Evolutionary conservation across 1,140 invertebrate genomes (phyloP).

Genomic region (Zaprionus capensis): DNA sequence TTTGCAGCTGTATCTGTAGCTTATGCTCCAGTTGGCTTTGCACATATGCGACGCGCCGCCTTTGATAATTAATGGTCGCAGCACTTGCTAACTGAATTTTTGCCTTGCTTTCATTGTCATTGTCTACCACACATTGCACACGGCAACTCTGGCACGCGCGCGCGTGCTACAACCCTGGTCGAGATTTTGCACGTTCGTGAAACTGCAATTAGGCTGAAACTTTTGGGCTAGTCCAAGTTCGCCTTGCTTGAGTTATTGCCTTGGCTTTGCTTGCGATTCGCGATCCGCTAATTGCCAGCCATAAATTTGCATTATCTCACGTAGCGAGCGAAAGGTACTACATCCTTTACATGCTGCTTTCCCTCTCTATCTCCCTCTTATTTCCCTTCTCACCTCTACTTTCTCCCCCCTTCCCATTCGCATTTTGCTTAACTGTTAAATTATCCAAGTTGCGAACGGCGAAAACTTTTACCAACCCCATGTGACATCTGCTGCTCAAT

Average conservation of each 20-base stretch:
- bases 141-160: not conserved
- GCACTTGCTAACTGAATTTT: constrained; percentile 67
- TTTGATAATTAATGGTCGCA: constrained; percentile 67
- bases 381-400: no score
- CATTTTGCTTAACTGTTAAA: constrained; percentile 57
- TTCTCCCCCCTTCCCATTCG: not conserved
- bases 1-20: constrained; percentile 37
- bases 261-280: constrained; percentile 65
- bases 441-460: constrained; percentile 68
- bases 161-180: constrained; percentile 2
- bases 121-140: constrained; percentile 16
- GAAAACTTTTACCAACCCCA: constrained; percentile 62
- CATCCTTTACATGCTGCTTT: constrained; percentile 1
- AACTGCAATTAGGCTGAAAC: constrained; percentile 70
- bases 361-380: not conserved
- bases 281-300: constrained; percentile 77
- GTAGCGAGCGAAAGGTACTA: constrained; percentile 52
- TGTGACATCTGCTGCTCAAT: constrained; percentile 75
- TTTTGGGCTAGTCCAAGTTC: constrained; percentile 62
- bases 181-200: constrained; percentile 62
- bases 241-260: constrained; percentile 63
- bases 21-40: constrained; percentile 19
- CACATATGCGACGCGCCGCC: constrained; percentile 50
- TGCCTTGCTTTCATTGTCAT: constrained; percentile 43
- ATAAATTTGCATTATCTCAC: constrained; percentile 82